Conservation (phyloP, 2,113 vertebrate species). For the Macaca nemestrina region DNA sequence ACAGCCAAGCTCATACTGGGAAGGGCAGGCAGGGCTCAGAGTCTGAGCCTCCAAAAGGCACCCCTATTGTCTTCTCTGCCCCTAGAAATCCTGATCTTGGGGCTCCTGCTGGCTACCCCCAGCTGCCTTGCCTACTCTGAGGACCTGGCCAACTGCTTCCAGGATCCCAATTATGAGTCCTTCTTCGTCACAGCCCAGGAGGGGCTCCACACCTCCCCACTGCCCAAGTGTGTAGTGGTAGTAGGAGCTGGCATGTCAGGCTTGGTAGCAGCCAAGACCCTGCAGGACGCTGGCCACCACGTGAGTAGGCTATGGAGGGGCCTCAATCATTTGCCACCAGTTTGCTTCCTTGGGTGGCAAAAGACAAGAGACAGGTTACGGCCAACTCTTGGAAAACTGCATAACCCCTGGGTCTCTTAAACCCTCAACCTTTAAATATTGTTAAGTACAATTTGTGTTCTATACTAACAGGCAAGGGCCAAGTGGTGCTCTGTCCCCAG, state of each 20-base stretch:
- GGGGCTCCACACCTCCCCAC: not conserved
- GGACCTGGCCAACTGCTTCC: slow-evolving; percentile 58
- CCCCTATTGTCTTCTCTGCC: not conserved
- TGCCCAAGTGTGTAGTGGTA: not conserved
- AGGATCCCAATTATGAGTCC: slow-evolving; percentile 37
- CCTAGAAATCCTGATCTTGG: slow-evolving; percentile 51
- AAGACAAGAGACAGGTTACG: not conserved
- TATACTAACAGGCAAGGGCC: not conserved
- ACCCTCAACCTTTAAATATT: not conserved
- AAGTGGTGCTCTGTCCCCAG: not conserved
- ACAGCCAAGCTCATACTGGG: not conserved
- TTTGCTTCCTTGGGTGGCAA: not conserved
- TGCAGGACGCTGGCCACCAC: slow-evolving; percentile 66
- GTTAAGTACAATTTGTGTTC: not conserved
- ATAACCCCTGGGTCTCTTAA: not conserved
- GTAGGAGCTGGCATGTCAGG: slow-evolving; percentile 67
- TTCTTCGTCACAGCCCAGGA: slow-evolving; percentile 42
- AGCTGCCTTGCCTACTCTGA: slow-evolving; percentile 52
- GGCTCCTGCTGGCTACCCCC: slow-evolving; percentile 2
- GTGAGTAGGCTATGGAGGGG: slow-evolving; percentile 5
- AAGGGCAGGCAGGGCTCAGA: not conserved
- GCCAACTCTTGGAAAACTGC: not conserved
- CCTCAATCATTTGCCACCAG: not conserved
- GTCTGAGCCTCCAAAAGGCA: not conserved
- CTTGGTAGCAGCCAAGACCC: slow-evolving; percentile 43